Percentiles rank a stretch among this genome's conserved stretches.
These are phyloP conservation scores for Willowsia nigromaculata DNA, from an alignment of 2,888 invertebrate genomes.

Conservation along the genomic window DNA sequence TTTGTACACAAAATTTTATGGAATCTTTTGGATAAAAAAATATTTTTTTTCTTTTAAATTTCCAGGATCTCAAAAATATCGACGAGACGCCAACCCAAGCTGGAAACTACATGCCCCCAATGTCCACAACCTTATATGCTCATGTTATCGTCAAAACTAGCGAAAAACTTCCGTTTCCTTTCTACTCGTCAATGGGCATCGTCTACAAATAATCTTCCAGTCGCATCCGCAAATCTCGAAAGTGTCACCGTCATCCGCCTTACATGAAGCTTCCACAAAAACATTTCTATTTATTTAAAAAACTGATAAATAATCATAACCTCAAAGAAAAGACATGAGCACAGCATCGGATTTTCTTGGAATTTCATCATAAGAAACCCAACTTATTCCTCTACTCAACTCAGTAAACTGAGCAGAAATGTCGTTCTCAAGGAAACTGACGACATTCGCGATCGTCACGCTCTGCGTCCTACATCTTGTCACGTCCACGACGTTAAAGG, in stretches of 20 bases:
- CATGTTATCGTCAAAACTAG: neutral
- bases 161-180: neutral
- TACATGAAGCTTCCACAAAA: conserved; percentile 1
- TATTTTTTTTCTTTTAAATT: neutral
- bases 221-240: neutral
- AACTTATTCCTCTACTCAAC: neutral
- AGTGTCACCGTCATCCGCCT: neutral
- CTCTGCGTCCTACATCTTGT: conserved; percentile 49
- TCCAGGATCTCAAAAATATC: conserved; percentile 28
- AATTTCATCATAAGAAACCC: neutral
- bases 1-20: no score
- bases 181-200: neutral
- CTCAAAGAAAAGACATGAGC: conserved; percentile 27
- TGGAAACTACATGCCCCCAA: neutral
- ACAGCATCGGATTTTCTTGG: neutral
- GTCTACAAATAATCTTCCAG: neutral
- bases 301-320: neutral
- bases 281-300: neutral
- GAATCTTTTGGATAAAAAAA: neutral
- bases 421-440: conserved; percentile 29
- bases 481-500: conserved; percentile 44
- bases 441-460: conserved; percentile 28
- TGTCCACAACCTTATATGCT: neutral
- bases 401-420: neutral
- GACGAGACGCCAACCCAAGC: neutral